Evolutionary conservation across 2,888 invertebrate species (phyloP), one percentile per base, ranked within the genome.

Genomic region (Himalopsyche japonica): DNA sequence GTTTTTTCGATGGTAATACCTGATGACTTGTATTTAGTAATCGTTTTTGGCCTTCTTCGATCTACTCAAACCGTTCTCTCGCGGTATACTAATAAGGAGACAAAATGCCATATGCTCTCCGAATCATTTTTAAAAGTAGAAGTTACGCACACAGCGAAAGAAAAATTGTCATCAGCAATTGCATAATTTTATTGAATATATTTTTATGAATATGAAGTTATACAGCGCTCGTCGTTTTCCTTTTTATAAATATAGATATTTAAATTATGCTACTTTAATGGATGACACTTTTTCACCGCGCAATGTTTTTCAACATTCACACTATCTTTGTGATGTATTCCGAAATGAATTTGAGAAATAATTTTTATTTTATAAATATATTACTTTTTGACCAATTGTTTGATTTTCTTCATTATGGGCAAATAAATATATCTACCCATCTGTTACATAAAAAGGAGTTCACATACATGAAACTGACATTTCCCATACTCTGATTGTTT

Each of bases 401-500:
- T 1, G 37, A 7, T 37, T 37, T 37, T 8, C 37, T 43, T 12
- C 7, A 43, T 43, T 43, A 3, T 43, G 15, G 15, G 15, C 15
- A 43, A 12, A 37, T 37, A 43, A 12, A 37, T 37, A 37, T 43
- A 43, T 15, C 24, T 70, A 12, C 30, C 20, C 24, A 20, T 76
- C 10, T 10, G 24, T 77, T 77, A 32, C n/a, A 37, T n/a, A 4
- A 77, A 20, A 34, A 8, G 32, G 24, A 77, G 27, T 37, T 77
- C 37, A 34, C 37, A 37, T 37, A 20, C 37, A 20, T 77, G 10
- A 10, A 37, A 8, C 37, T n/a, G 34, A 43, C 10, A 77, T 7
- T 77, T 77, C 77, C 77, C 77, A 77, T 77, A 77, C 37, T n/a
- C n/a, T 7, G 18, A 77, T 43, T 77, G 77, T 77, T 76, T n/a